phyloP scores from a whole-genome alignment of 2,888 invertebrate species.

The Drosophila engyochracea region DNA sequence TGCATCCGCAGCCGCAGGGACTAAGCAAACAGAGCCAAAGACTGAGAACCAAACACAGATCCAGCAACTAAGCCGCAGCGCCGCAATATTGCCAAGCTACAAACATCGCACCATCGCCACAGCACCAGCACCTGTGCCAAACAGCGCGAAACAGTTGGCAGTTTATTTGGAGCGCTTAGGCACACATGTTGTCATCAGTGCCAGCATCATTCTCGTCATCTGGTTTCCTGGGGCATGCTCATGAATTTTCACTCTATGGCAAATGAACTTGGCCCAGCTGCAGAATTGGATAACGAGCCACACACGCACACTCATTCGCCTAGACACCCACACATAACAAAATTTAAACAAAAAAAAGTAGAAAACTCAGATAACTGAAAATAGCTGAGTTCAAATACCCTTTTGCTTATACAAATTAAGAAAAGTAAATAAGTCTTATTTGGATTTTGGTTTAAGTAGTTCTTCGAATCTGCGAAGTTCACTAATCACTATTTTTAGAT shows the following conservation, averaged over 20 bases:
- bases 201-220: conserved; percentile 38
- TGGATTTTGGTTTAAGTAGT: neutral
- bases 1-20: neutral
- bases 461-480: neutral
- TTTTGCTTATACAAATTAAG: neutral
- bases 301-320: neutral
- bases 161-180: conserved; percentile 51
- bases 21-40: neutral
- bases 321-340: neutral
- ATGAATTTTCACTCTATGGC: conserved; percentile 65
- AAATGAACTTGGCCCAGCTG: conserved; percentile 64
- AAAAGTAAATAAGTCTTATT: neutral
- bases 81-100: conserved; percentile 8
- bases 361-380: neutral
- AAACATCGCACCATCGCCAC: neutral
- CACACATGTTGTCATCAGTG: conserved; percentile 68
- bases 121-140: conserved; percentile 22
- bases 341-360: conserved; percentile 2
- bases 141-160: conserved; percentile 40
- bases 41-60: neutral
- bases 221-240: conserved; percentile 54
- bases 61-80: neutral
- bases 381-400: neutral
- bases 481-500: neutral
- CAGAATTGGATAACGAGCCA: conserved; percentile 14